Percentiles rank a stretch among this genome's conserved stretches.
phyloP scores from a whole-genome alignment of 2,888 invertebrate genomes.

The Apoda limacodes region DNA sequence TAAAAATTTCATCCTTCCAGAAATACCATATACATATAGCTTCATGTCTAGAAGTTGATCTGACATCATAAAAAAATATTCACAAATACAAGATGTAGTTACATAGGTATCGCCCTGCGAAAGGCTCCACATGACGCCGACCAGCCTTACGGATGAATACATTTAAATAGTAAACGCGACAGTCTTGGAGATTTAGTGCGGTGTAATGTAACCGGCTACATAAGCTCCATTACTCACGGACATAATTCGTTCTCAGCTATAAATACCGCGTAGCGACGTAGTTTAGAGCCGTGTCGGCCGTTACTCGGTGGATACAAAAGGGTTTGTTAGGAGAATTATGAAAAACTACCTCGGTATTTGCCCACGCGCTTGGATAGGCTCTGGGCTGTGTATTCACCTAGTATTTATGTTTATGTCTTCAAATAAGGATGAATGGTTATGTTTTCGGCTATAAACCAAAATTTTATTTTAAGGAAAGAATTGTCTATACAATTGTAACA shows the following conservation, averaged over 20 bases:
- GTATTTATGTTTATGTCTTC: no score
- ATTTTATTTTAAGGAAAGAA: no score
- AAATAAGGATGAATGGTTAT: no score
- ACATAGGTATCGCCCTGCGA: conserved; percentile 46
- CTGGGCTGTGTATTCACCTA: not conserved
- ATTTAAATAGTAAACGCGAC: conserved; percentile 68
- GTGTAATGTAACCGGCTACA: conserved; percentile 56
- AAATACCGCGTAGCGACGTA: conserved; percentile 57
- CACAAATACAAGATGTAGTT: conserved; percentile 60
- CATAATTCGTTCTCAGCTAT: conserved; percentile 57
- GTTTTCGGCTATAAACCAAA: no score
- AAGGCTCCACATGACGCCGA: conserved; percentile 61
- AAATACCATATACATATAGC: no score
- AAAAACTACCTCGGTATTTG: conserved; percentile 44
- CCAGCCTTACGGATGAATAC: conserved; percentile 64
- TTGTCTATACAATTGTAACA: no score
- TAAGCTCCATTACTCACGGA: conserved; percentile 59
- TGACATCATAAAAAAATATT: no score
- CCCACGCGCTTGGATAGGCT: conserved; percentile 41
- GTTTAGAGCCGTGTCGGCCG: conserved; percentile 45
- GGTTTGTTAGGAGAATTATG: conserved; percentile 67
- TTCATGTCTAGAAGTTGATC: no score
- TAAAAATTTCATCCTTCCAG: no score
- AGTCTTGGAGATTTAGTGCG: conserved; percentile 57
- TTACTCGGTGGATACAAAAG: conserved; percentile 55